Base-by-base conservation (phyloP, 2,797 vertebrate species). In the Lateolabrax maculatus region DNA sequence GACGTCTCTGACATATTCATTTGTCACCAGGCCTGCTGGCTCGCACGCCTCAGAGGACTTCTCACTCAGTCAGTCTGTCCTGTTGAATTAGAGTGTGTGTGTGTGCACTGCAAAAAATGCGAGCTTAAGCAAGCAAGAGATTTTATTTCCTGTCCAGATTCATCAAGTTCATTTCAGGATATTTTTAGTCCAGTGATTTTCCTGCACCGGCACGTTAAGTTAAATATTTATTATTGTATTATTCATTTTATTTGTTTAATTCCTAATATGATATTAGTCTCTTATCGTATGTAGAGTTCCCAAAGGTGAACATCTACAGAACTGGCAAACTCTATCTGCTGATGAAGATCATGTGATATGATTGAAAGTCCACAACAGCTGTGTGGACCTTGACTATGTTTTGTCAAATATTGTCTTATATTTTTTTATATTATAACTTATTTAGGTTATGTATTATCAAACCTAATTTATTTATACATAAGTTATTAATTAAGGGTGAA, bases 1-100 rank as follows among this genome's bases (percentile, higher is more conserved):
- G 21, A 75, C 68, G 12, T 5, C 27, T 36, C 48, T 72, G 81
- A 78, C 76, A 75, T 36, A 19, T 86, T 80, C 69, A 79, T 85
- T 77, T 80, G 49, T 82, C 81, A 82, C 43, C 15, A 5, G 6
- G 34, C 64, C 25, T 13, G 46, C 67, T 39, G 52, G 15, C 49
- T 66, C 58, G 37, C 72, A 58, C 27, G 34, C 39, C 43, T 67
- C 62, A 41, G 15, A 71, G 41, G 46, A 62, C 63, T 44, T 68
- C 29, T 49, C 77, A 62, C 27, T 75, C 65, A 44, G 55, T 68
- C 64, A 21, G 44, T n/a, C 48, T 55, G 71, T 66, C 41, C 36
- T 72, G 49, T 18, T 49, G 21, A 67, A 15, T 65, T 9, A 21
- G 27, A 12, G 58, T 18, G 39, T 48, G 29, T 21, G 21, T 34